These are phyloP conservation scores for Galeopterus variegatus DNA, from an alignment of 2,113 vertebrate genomes.

Conservation along the genomic window DNA sequence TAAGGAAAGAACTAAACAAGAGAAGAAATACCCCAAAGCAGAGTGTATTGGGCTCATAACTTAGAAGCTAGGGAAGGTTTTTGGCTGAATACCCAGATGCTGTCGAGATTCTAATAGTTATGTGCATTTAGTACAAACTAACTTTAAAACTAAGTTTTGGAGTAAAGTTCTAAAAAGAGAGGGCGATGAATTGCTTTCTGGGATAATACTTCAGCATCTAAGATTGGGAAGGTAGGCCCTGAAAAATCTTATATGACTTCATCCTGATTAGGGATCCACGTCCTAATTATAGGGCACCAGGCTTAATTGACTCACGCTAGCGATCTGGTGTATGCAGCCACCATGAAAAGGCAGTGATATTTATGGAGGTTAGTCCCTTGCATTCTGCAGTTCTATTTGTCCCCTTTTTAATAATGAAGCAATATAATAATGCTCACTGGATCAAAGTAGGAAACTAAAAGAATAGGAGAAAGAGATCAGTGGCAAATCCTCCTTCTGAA, in stretches of 20 bases:
- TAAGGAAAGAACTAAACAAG: background rate
- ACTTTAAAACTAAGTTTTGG: background rate
- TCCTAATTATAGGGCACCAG: accelerated
- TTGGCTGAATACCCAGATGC: background rate
- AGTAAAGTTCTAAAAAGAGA: background rate
- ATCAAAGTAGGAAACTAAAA: background rate
- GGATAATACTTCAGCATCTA: background rate
- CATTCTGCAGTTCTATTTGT: background rate
- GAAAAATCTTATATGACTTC: no score
- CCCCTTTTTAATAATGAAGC: background rate
- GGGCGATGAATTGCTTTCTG: background rate
- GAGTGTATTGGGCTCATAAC: accelerated
- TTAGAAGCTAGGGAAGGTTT: background rate
- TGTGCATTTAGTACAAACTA: background rate
- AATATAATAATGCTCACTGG: background rate
- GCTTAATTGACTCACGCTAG: background rate
- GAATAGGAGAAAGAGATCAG: background rate
- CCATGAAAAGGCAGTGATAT: background rate
- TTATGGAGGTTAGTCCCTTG: accelerated
- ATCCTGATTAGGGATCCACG: background rate
- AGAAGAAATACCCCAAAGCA: background rate
- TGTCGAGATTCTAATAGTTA: background rate
- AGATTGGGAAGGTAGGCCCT: background rate
- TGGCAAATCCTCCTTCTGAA: background rate
- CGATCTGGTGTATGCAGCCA: accelerated